Evolutionary conservation across 2,113 vertebrate genomes (phyloP), one percentile per base, ranked within the genome.

Genomic region (Oceanites oceanicus): DNA sequence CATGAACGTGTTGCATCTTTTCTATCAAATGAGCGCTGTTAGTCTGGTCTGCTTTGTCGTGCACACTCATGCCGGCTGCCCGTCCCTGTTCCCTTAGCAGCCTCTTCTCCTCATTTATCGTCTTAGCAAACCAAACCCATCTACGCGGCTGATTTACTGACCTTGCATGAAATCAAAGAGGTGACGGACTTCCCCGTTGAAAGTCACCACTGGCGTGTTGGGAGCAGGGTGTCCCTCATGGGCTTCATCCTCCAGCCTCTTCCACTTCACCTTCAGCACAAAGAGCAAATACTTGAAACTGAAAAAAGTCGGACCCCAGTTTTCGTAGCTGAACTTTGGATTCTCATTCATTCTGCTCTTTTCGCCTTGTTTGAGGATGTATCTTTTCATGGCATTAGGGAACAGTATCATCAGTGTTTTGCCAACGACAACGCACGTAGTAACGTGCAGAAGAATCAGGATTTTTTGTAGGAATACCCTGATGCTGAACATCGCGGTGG

Each of bases 241-340:
- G 12, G 99, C 98, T 65, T 98, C 97, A 10, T 99, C 98, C 50
- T 99, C 98, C 30, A 99, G 86, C 56, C 98, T 98, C 82, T 97
- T 88, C 98, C 98, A 99, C 79, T 98, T 96, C 91, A 98, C 97
- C 25, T 86, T 79, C 38, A 97, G 70, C 30, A 98, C 90, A 1
- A 98, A 97, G 94, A 98, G 98, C 67, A 99, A 62, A 74, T 98
- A 99, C 4, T 74, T 87, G 22, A 92, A 49, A 13, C 98, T 97
- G 68, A 95, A 96, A 34, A 99, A 98, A 0, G 99, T 98, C 0
- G 98, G 98, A 25, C 98, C 98, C 99, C 99, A 99, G 68, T 99
- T 98, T 76, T 99, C 99, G 0, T 98, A 99, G 40, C 82, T 95
- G 86, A 99, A 99, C 19, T 93, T 98, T 1, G 98, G 98, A 34